Conservation (phyloP, 2,113 vertebrate genomes). For the Embiotoca jacksoni region DNA sequence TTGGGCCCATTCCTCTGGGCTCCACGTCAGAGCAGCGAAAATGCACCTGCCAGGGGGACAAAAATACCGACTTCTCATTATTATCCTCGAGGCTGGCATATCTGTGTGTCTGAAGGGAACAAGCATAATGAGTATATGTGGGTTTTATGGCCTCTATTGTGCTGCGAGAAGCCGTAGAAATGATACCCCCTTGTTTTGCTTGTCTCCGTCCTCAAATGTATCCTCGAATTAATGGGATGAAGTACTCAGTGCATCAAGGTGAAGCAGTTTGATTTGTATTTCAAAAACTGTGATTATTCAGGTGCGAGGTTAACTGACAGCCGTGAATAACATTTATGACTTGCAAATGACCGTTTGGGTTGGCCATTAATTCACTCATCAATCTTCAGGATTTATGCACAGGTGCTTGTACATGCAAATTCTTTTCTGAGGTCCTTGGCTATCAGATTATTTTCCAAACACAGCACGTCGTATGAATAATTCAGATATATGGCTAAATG, state of each 20-base stretch:
- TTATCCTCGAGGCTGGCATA: constrained; percentile 42
- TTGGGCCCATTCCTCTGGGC: constrained; percentile 36
- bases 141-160: constrained; percentile 49
- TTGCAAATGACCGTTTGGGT: constrained; percentile 81
- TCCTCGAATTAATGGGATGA: constrained; percentile 63
- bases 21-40: constrained; percentile 41
- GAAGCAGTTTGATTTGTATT: constrained; percentile 79
- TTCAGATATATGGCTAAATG: constrained; percentile 66
- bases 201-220: constrained; percentile 43
- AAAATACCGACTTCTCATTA: constrained; percentile 61
- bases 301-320: constrained; percentile 76
- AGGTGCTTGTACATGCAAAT: constrained; percentile 82
- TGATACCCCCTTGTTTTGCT: constrained; percentile 48
- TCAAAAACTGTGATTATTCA: constrained; percentile 78
- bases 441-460: constrained; percentile 72
- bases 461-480: constrained; percentile 74
- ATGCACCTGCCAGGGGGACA: constrained; percentile 49
- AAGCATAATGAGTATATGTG: constrained; percentile 34
- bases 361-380: constrained; percentile 78
- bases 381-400: constrained; percentile 80
- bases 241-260: constrained; percentile 66
- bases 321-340: constrained; percentile 77
- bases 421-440: constrained; percentile 63
- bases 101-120: constrained; percentile 44
- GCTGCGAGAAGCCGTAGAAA: constrained; percentile 37